Conservation (phyloP, 1,140 invertebrate genomes). For the Drosophila persimilis region DNA sequence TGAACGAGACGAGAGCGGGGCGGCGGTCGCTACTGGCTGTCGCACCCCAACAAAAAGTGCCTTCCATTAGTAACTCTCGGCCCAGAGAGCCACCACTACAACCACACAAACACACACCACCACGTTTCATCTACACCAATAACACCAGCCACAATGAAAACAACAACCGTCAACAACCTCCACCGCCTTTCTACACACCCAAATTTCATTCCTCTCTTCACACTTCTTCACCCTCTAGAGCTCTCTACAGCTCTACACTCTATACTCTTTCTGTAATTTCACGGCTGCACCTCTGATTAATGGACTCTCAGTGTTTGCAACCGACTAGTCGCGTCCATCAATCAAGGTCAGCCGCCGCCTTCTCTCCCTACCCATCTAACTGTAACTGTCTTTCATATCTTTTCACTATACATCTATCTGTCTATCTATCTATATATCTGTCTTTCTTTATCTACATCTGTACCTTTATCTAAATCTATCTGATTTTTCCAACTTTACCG, state of each 20-base stretch:
- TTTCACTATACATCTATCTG: slow-evolving; percentile 37
- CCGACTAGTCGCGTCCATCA: slow-evolving; percentile 75
- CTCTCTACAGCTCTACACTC: neutral
- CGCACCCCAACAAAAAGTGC: slow-evolving; percentile 58
- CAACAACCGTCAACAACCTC: slow-evolving; percentile 40
- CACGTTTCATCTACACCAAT: slow-evolving; percentile 58
- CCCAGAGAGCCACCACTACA: slow-evolving; percentile 29
- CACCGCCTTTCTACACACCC: slow-evolving; percentile 29
- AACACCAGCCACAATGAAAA: slow-evolving; percentile 41
- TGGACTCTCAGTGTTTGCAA: slow-evolving; percentile 68
- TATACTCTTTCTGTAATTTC: slow-evolving; percentile 40
- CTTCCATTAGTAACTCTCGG: slow-evolving; percentile 60
- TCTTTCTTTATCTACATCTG: slow-evolving; percentile 29
- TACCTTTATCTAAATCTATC: slow-evolving; percentile 47
- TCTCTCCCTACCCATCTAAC: slow-evolving; percentile 37
- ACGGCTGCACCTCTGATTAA: slow-evolving; percentile 67
- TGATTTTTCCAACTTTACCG: slow-evolving; percentile 62
- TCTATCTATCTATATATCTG: slow-evolving; percentile 38
- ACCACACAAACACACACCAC: slow-evolving; percentile 27
- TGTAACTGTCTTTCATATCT: slow-evolving; percentile 49
- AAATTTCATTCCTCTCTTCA: slow-evolving; percentile 30
- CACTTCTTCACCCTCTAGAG: slow-evolving; percentile 20
- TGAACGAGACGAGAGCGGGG: slow-evolving; percentile 73
- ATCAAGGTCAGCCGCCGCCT: slow-evolving; percentile 60
- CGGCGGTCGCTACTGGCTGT: slow-evolving; percentile 6